phyloP scores from a whole-genome alignment of 2,113 vertebrate genomes.

The Hystrix brachyura region DNA sequence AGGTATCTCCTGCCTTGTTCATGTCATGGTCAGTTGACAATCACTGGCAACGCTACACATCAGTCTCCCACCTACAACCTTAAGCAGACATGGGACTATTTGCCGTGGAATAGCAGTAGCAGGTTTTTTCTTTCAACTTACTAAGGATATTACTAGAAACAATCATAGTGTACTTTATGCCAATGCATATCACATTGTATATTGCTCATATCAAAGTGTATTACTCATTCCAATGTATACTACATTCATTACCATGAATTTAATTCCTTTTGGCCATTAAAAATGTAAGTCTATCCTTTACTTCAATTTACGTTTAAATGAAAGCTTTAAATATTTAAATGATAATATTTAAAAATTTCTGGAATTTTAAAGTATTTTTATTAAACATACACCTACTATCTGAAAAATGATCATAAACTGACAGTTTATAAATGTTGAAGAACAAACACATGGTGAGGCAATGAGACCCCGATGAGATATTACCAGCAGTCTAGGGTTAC shows the following conservation, averaged over 20 bases:
- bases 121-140: neutral
- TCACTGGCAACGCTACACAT: neutral
- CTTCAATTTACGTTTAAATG: slow-evolving; percentile 45
- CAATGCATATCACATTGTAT: too few relatives aligned
- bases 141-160: neutral
- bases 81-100: neutral
- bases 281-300: slow-evolving; percentile 9
- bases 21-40: neutral
- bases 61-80: neutral
- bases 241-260: neutral
- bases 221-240: neutral
- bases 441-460: neutral
- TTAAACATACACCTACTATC: neutral
- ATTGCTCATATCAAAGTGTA: too few relatives aligned
- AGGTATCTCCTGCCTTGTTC: too few relatives aligned
- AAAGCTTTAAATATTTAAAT: neutral
- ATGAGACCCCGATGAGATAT: neutral
- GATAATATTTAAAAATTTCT: neutral
- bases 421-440: neutral
- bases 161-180: neutral
- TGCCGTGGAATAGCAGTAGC: neutral
- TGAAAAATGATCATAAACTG: neutral
- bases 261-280: neutral
- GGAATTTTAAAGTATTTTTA: neutral
- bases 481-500: neutral